These are phyloP conservation scores for Porites rus DNA, from an alignment of 92 coral and sea anemone genomes.

Conservation along the genomic window DNA sequence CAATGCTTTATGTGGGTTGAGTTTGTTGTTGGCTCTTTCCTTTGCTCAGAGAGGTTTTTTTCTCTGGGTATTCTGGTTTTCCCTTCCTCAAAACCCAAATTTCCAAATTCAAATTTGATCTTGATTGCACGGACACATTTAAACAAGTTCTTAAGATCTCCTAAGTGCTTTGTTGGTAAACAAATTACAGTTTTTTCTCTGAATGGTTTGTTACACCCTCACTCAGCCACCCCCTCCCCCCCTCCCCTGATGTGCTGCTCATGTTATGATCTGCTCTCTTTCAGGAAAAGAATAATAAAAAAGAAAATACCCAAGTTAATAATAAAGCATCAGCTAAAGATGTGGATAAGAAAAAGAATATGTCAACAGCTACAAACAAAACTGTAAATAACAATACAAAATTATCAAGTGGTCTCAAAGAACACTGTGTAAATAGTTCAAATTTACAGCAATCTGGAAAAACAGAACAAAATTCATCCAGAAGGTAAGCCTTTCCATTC, in stretches of 20 bases:
- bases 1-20: too few relatives aligned
- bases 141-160: too few relatives aligned
- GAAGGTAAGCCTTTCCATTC: conserved; percentile 21
- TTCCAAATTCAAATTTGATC: too few relatives aligned
- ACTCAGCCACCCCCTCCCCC: not conserved
- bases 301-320: conserved; percentile 24
- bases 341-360: conserved; percentile 25
- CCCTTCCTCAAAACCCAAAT: too few relatives aligned
- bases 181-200: not conserved
- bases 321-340: conserved; percentile 17
- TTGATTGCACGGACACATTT: too few relatives aligned
- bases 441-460: conserved; percentile 26
- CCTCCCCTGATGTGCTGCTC: too few relatives aligned
- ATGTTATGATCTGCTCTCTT: not conserved
- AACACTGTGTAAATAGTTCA: conserved; percentile 37
- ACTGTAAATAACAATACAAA: conserved; percentile 58
- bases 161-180: too few relatives aligned
- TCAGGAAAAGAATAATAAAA: conserved; percentile 50
- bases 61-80: too few relatives aligned
- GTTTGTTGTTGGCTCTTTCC: too few relatives aligned
- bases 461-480: conserved; percentile 15
- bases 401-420: conserved; percentile 48
- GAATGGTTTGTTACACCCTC: too few relatives aligned
- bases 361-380: conserved; percentile 32
- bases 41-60: too few relatives aligned